Base-by-base conservation (phyloP, 2,888 invertebrate species). In the Machimus atricapillus region DNA sequence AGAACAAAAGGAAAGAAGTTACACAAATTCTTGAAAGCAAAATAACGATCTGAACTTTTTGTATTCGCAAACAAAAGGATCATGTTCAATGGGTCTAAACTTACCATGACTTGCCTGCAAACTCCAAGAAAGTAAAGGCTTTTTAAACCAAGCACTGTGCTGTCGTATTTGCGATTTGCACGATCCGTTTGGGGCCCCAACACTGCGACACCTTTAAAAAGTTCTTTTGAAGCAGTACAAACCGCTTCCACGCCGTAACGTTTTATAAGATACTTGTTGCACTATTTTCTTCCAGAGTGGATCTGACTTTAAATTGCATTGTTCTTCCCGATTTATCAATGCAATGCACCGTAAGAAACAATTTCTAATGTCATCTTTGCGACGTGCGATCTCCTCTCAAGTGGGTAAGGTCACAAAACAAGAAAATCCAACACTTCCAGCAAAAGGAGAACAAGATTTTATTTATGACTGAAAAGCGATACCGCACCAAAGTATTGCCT, bases 381-480 rank as follows among this genome's bases (percentile, higher is more conserved):
- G 66, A 12, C 31, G 82, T 83, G 82, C 58, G 82, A 66, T 66
- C 16, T 16, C 43, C 4, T 12, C 43, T 46, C 66, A 40, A 83
- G 58, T 58, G 58, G 66, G 19, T 66, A 58, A 66, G 66, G 82
- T 66, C 66, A 83, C 82, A 83, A 66, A 83, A 37, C 58, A 83
- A 66, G 82, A 58, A 66, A 83, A 37, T 58, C 66, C 40, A 66
- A 58, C 12, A 66, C 66, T 58, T 4, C 34, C 34, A 66, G 27
- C 40, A 79, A 83, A 66, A 83, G 66, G 37, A 66, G 37, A 83
- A 83, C 82, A 83, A 83, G 40, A 83, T 66, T 46, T 83, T 27
- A 58, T 66, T 37, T 34, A 83, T 58, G 14, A 16, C 9, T 34
- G 23, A 66, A 83, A 66, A 83, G 37, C 37, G 34, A 58, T 37